Conservation (phyloP, 37 sponge, comb jelly and placozoan genomes). For the Beroe ovata region DNA sequence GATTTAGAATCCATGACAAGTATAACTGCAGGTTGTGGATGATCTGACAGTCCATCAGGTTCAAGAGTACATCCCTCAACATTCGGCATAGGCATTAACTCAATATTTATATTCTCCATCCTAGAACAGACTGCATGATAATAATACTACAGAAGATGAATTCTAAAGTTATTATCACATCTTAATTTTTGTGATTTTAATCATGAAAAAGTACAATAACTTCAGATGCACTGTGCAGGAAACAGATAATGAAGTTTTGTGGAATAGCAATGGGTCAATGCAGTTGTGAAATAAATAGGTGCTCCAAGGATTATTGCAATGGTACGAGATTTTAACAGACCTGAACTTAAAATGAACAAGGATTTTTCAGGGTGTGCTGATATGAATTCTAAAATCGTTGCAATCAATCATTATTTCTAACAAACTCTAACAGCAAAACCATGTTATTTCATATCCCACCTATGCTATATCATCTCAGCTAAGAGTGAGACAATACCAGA, state of each 20-base stretch:
- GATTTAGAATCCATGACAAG: background rate
- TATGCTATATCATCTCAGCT: no score
- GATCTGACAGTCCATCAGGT: background rate
- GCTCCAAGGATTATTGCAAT: background rate
- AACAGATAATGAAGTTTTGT: background rate
- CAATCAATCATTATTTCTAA: no score
- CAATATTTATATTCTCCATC: background rate
- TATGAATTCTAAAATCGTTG: no score
- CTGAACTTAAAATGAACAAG: background rate
- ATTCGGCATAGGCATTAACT: background rate
- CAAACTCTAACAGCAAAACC: no score
- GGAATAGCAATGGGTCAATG: background rate
- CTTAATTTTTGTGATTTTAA: background rate
- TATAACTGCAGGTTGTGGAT: constrained; percentile 32
- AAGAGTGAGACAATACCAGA: no score
- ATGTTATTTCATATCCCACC: no score
- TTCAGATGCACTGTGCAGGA: background rate
- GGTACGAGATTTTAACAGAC: background rate
- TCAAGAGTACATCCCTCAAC: background rate
- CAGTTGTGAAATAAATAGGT: background rate
- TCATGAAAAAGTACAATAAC: background rate
- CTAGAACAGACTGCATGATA: background rate
- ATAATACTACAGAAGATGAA: no score
- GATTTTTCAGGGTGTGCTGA: no score
- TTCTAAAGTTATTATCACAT: no score